Evolutionary conservation across 1,140 invertebrate species (phyloP), one percentile per base, ranked within the genome.

Genomic region (Neoseiulus cucumeris): DNA sequence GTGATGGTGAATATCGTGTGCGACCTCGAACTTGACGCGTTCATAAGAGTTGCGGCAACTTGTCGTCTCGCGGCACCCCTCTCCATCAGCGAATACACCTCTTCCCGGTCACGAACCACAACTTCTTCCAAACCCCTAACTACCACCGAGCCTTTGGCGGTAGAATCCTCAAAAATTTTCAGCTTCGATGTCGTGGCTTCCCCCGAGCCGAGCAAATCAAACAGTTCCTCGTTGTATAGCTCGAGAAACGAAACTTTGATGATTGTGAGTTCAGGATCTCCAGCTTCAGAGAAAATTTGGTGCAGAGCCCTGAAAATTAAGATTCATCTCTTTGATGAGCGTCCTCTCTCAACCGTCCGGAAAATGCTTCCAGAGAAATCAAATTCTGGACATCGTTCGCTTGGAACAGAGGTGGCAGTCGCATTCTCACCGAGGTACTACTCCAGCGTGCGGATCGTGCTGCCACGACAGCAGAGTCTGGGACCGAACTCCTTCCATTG

Each of bases 1-100:
- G 90, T 90, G 51, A 98, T 87, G 0, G 91, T 91, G 77, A 98
- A 97, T 1, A 98, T 87, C 14, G 91, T 91, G 74, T 98, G 94
- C 64, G 69, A 68, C 68, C 73, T 86, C 85, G 87, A 89, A 0
- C 91, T 95, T 66, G 86, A 83, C 25, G 87, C 86, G 78, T 98
- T 98, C 87, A 98, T 89, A 7, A 91, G 76, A 0, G 94, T 98
- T 1, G 87, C 83, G 0, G 94, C 92, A 0, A 91, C 96, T 74
- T 86, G 85, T 69, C 93, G 81, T 71, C 85, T 85, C 66, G 86
- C 81, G 25, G 88, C 84, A n/a, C 94, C 94, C 72, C 86, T 85
- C 68, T 86, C 82, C 70, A 94, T 77, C 66, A 93, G 83, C 70
- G 83, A 82, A 74, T 89, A 96, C 0, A 98, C 90, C 76, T 97